Conservation (phyloP, 2,113 vertebrate species). For the Oreochromis aureus region DNA sequence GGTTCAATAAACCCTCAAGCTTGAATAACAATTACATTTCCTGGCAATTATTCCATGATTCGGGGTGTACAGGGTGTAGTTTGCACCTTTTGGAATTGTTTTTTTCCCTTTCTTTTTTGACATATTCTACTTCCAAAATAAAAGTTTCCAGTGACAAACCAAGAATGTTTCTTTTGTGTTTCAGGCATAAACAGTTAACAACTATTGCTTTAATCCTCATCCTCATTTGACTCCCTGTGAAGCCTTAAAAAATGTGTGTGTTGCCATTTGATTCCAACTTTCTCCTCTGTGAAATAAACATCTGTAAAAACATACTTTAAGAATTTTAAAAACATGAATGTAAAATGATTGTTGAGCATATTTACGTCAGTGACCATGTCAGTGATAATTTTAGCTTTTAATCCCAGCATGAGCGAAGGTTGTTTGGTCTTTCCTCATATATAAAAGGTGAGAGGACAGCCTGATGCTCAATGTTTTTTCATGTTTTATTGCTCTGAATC, state of each 20-base stretch:
- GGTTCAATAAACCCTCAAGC: no score
- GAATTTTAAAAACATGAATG: not conserved
- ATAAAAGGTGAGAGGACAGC: not conserved
- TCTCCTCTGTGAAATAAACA: not conserved
- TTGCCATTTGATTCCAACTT: not conserved
- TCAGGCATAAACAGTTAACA: not conserved
- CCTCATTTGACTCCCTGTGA: not conserved
- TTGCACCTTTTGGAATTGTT: not conserved
- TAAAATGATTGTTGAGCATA: not conserved
- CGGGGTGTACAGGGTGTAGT: no score
- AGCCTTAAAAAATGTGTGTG: not conserved
- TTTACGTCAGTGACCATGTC: not conserved
- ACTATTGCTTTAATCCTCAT: not conserved
- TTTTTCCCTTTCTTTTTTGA: not conserved
- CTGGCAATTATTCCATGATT: no score
- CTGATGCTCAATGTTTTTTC: not conserved
- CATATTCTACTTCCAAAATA: not conserved
- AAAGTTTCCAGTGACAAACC: not conserved
- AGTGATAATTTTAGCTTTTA: not conserved
- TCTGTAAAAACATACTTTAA: not conserved
- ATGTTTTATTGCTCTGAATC: not conserved
- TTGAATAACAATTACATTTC: no score
- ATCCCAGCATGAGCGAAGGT: rapidly evolving
- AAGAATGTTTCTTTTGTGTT: not conserved
- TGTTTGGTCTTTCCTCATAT: not conserved